Percentiles rank a stretch among this genome's conserved stretches.
Evolutionary conservation across 2,797 vertebrate genomes (phyloP).

Genomic region (Anableps anableps): DNA sequence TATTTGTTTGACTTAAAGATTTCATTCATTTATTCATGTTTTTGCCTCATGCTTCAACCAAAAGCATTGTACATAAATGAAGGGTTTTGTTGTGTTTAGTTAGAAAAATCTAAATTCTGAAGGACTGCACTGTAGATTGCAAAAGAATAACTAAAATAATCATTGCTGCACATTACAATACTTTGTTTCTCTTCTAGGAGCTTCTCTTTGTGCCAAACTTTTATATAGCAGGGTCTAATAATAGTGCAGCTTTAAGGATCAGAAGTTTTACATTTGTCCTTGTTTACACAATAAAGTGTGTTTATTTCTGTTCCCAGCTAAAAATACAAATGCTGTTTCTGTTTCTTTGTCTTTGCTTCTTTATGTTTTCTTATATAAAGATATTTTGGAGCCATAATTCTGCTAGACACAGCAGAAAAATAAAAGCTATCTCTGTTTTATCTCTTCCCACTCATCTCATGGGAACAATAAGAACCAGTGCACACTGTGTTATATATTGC

Average conservation of each 20-base stretch:
- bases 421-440: slow-evolving; percentile 27
- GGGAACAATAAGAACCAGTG: slow-evolving; percentile 4
- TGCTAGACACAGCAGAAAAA: slow-evolving; percentile 28
- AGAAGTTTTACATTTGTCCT: neutral
- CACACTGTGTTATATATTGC: slow-evolving; percentile 37
- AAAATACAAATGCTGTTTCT: neutral
- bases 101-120: neutral
- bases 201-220: neutral
- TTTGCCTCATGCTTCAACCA: neutral
- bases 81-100: neutral
- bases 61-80: neutral
- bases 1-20: neutral
- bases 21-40: neutral
- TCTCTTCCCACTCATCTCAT: slow-evolving; percentile 19
- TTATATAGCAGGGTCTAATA: neutral
- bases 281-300: slow-evolving; percentile 16
- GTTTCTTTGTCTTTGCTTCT: neutral
- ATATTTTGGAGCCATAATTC: slow-evolving; percentile 29
- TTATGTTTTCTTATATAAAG: neutral
- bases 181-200: neutral
- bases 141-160: neutral
- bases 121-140: neutral
- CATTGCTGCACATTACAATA: neutral
- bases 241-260: neutral
- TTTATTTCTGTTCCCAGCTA: slow-evolving; percentile 12